Conservation (phyloP, 2,113 vertebrate genomes). For the Ptilorrhoa leucosticta region DNA sequence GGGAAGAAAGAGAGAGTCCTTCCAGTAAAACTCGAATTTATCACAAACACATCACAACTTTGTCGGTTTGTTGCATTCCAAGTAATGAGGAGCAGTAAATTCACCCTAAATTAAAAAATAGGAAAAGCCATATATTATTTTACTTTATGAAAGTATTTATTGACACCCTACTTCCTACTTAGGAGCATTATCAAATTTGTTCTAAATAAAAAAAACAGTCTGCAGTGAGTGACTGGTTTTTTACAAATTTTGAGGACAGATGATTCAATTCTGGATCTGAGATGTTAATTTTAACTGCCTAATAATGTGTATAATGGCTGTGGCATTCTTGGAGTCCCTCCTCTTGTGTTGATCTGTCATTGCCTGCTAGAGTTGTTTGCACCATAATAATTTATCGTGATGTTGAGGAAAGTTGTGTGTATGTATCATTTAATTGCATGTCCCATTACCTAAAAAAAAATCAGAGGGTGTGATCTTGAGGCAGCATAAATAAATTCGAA, state of each 20-base stretch:
- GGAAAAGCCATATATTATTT: not conserved
- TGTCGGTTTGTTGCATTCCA: not conserved
- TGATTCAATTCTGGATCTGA: not conserved
- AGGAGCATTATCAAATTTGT: not conserved
- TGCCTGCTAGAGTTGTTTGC: not conserved
- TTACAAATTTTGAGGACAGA: not conserved
- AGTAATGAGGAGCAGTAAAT: not conserved
- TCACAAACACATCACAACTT: not conserved
- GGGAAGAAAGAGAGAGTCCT: not conserved
- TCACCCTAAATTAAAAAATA: not conserved
- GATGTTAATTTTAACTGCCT: not conserved
- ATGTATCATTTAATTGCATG: not conserved
- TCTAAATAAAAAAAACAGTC: not conserved
- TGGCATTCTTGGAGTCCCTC: not conserved
- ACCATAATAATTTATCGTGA: rapidly evolving
- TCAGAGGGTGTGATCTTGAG: not conserved
- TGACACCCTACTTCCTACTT: not conserved
- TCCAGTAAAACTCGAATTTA: not conserved
- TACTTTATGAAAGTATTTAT: not conserved
- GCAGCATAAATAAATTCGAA: not conserved
- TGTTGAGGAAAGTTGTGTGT: not conserved
- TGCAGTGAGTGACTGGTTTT: not conserved
- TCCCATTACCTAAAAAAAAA: not conserved
- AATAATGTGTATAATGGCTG: not conserved
- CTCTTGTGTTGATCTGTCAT: not conserved